Conservation (phyloP, 1,140 invertebrate species). For the Eupristina koningsbergeri region DNA sequence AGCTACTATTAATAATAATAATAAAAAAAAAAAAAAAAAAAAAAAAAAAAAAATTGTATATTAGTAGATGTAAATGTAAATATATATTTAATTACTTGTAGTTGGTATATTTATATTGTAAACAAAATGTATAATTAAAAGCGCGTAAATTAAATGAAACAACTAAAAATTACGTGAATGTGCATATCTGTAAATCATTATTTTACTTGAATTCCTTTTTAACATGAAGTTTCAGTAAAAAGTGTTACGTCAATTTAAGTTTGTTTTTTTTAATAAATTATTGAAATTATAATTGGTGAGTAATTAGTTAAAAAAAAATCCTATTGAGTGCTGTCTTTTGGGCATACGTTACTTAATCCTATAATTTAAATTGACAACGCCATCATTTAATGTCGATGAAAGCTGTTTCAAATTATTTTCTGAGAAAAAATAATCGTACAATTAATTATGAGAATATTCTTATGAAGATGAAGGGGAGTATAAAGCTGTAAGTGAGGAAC, state of each 20-base stretch:
- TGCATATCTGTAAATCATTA: not conserved
- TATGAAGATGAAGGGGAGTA: not conserved
- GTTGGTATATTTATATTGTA: too few species aligned
- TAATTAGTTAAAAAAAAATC: not conserved
- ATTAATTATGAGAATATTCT: slow-evolving; percentile 31
- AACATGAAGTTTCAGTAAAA: not conserved
- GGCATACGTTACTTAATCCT: not conserved
- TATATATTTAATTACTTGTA: too few species aligned
- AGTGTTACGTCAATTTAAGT: not conserved
- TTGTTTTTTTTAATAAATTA: not conserved
- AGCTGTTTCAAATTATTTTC: slow-evolving; percentile 18
- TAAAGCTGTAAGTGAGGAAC: slow-evolving; percentile 9
- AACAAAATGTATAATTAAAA: too few species aligned
- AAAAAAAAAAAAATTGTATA: too few species aligned
- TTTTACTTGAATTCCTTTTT: not conserved
- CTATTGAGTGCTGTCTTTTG: not conserved
- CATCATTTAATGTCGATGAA: not conserved
- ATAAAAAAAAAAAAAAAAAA: too few species aligned
- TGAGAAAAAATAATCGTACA: slow-evolving; percentile 19
- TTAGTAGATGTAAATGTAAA: too few species aligned
- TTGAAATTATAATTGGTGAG: not conserved
- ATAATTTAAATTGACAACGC: not conserved
- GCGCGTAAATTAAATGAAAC: too few species aligned
- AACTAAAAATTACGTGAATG: too few species aligned
- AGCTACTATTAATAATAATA: too few species aligned